phyloP scores from a whole-genome alignment of 2,113 vertebrate species.

The Vidua macroura region DNA sequence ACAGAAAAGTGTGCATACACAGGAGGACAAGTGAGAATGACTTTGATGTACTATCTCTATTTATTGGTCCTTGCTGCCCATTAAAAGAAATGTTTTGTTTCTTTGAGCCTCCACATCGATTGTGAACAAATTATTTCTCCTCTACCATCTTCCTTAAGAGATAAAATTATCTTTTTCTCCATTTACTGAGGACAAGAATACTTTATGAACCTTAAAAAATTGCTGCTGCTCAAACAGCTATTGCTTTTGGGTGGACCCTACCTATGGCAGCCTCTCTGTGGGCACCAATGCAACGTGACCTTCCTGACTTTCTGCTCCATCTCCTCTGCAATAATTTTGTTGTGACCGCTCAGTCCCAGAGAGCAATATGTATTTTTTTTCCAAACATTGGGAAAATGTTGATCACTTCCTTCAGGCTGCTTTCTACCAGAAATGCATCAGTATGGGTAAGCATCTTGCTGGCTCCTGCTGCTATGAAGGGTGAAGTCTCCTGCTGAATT shows the following conservation, averaged over 20 bases:
- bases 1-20: not conserved
- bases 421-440: not conserved
- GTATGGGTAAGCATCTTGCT: not conserved
- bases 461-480: not conserved
- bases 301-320: not conserved
- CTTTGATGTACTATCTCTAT: not conserved
- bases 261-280: not conserved
- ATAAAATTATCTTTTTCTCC: not conserved
- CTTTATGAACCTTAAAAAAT: not conserved
- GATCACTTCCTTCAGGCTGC: not conserved
- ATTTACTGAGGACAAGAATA: not conserved
- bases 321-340: not conserved
- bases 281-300: not conserved
- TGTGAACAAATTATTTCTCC: not conserved
- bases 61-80: not conserved
- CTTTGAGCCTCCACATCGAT: not conserved
- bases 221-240: not conserved
- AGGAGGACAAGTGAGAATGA: not conserved
- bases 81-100: not conserved
- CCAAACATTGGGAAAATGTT: not conserved
- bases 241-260: not conserved
- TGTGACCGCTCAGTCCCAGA: not conserved
- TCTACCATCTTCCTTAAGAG: not conserved
- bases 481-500: not conserved
- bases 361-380: rapidly evolving